These are phyloP conservation scores for Atractosteus spatula DNA, from an alignment of 2,113 vertebrate species.

Conservation along the genomic window DNA sequence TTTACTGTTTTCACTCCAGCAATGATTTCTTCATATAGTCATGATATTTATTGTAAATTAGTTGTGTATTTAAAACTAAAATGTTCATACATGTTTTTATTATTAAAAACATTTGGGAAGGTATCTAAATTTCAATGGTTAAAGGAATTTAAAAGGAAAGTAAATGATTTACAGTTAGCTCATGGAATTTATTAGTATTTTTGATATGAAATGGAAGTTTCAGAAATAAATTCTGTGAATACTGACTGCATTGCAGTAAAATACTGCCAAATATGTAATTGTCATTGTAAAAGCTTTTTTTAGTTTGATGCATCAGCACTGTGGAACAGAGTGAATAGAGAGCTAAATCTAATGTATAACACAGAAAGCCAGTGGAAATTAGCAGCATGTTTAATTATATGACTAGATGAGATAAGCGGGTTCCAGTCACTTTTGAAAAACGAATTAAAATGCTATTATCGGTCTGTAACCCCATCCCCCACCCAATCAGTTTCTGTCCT, in stretches of 20 bases:
- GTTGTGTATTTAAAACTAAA: too few species aligned
- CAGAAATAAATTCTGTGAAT: background rate
- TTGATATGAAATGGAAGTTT: background rate
- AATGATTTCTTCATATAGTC: too few species aligned
- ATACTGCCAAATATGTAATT: background rate
- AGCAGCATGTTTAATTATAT: constrained; percentile 30
- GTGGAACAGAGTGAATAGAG: background rate
- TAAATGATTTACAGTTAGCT: too few species aligned
- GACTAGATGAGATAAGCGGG: constrained; percentile 29
- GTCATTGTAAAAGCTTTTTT: background rate
- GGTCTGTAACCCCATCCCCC: background rate
- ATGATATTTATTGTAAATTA: too few species aligned
- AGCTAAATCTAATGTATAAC: background rate
- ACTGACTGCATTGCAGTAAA: background rate
- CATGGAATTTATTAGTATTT: too few species aligned
- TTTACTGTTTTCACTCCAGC: too few species aligned
- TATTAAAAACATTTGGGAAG: too few species aligned
- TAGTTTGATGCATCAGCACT: background rate
- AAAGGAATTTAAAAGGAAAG: too few species aligned
- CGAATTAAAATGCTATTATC: constrained; percentile 24
- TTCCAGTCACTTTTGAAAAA: constrained; percentile 25
- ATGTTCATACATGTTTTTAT: too few species aligned
- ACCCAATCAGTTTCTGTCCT: background rate
- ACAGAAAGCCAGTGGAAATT: background rate
- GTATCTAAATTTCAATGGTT: too few species aligned